These are phyloP conservation scores for Sarcophaga rosellei DNA, from an alignment of 2,888 invertebrate genomes.

Conservation along the genomic window DNA sequence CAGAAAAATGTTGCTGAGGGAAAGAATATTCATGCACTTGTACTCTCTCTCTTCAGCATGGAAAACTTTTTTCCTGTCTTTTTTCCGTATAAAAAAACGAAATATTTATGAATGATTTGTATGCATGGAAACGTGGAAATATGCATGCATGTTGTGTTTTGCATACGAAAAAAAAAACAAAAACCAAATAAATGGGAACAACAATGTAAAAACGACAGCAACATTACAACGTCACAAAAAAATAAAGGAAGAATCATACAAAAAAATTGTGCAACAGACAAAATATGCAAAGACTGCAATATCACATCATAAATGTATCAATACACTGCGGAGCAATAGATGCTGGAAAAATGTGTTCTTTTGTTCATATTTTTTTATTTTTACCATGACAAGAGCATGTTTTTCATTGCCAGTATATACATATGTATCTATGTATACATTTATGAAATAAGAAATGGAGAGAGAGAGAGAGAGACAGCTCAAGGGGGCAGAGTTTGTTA, in stretches of 20 bases:
- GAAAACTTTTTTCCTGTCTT: background rate
- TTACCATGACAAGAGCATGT: conserved; percentile 63
- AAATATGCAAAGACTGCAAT: conserved; percentile 62
- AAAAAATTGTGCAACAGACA: conserved; percentile 10
- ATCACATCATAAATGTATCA: conserved; percentile 62
- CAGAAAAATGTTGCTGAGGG: conserved; percentile 54
- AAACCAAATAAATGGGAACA: background rate
- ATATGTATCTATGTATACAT: background rate
- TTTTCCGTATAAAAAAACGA: background rate
- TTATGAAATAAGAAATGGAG: background rate
- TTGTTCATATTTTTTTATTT: background rate
- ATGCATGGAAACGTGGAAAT: conserved; percentile 17
- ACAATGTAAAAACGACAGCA: too few relatives aligned
- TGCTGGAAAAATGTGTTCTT: background rate
- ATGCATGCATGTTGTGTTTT: conserved; percentile 39
- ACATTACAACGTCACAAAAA: conserved; percentile 22
- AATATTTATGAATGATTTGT: conserved; percentile 36
- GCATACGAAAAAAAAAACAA: conserved; percentile 23
- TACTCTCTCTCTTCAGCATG: conserved; percentile 23
- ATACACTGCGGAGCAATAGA: conserved; percentile 26
- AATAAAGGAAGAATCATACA: conserved; percentile 16
- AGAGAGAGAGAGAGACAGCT: conserved; percentile 9
- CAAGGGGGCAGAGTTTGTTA: background rate
- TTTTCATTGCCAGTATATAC: conserved; percentile 63
- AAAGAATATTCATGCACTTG: conserved; percentile 52